phyloP scores from a whole-genome alignment of 2,113 vertebrate genomes.

The Beaufortia kweichowensis region DNA sequence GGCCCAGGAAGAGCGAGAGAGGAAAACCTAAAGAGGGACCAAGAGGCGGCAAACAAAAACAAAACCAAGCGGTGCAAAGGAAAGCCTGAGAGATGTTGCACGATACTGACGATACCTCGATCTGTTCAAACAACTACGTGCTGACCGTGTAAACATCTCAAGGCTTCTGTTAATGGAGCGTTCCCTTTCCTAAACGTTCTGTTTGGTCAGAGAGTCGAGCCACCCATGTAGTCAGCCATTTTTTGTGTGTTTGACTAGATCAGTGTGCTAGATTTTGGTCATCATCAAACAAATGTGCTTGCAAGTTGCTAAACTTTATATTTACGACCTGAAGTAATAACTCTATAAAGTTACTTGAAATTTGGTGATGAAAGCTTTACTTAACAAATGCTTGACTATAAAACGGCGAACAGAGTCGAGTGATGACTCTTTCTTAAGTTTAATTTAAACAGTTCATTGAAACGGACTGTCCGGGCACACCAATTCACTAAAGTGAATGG shows the following conservation, averaged over 20 bases:
- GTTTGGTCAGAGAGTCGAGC: constrained; percentile 21
- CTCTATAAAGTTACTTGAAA: no score
- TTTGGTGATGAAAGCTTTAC: no score
- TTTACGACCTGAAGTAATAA: no score
- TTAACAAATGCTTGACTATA: no score
- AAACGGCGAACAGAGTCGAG: no score
- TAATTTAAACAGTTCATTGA: no score
- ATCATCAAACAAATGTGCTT: no score
- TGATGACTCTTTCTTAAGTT: no score
- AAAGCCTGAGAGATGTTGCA: not conserved
- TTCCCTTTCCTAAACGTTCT: constrained; percentile 15
- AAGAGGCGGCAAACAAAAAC: not conserved
- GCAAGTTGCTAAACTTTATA: no score
- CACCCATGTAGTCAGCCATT: constrained; percentile 26
- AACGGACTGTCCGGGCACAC: not conserved
- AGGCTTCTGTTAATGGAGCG: not conserved
- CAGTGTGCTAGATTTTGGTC: no score
- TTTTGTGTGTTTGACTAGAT: not conserved
- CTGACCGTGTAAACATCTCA: not conserved
- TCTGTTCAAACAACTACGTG: not conserved
- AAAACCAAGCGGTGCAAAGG: not conserved
- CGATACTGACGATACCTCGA: not conserved
- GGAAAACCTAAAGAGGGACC: not conserved
- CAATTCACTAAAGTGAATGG: not conserved
- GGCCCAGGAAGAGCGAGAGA: not conserved